phyloP scores from a whole-genome alignment of 1,140 invertebrate species.

The Drosophila yakuba region DNA sequence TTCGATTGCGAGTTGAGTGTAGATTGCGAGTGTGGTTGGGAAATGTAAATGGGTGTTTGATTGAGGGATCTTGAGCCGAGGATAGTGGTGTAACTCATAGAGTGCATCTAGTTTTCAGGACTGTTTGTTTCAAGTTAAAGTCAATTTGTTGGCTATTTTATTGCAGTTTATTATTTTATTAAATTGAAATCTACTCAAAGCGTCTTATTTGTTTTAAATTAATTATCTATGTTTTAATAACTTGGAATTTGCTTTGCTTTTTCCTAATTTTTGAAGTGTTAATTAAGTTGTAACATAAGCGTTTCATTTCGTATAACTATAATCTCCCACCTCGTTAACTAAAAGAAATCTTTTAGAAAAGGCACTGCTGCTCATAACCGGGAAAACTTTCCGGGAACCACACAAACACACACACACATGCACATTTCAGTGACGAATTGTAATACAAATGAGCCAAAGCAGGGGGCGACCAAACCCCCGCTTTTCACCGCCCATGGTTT shows the following conservation, averaged over 20 bases:
- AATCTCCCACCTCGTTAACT: constrained; percentile 9
- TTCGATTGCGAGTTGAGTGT: constrained; percentile 40
- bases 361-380: constrained; percentile 46
- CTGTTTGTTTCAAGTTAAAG: too few relatives aligned
- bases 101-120: not conserved
- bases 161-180: too few relatives aligned
- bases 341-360: constrained; percentile 10
- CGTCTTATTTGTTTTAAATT: too few relatives aligned
- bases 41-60: constrained; percentile 32
- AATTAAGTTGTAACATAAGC: too few relatives aligned
- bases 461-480: constrained; percentile 2
- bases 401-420: not conserved
- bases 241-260: too few relatives aligned
- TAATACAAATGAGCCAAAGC: constrained; percentile 73
- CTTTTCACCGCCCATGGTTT: constrained; percentile 23
- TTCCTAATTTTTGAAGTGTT: too few relatives aligned
- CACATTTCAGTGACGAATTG: constrained; percentile 69
- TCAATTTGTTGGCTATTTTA: too few relatives aligned
- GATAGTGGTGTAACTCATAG: not conserved
- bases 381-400: constrained; percentile 43
- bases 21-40: constrained; percentile 36
- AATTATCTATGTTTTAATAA: too few relatives aligned
- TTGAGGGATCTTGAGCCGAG: constrained; percentile 17
- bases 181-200: too few relatives aligned
- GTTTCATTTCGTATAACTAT: constrained; percentile 2